Evolutionary conservation across 2,888 invertebrate species (phyloP), one percentile per base, ranked within the genome.

Genomic region (Homarus gammarus): DNA sequence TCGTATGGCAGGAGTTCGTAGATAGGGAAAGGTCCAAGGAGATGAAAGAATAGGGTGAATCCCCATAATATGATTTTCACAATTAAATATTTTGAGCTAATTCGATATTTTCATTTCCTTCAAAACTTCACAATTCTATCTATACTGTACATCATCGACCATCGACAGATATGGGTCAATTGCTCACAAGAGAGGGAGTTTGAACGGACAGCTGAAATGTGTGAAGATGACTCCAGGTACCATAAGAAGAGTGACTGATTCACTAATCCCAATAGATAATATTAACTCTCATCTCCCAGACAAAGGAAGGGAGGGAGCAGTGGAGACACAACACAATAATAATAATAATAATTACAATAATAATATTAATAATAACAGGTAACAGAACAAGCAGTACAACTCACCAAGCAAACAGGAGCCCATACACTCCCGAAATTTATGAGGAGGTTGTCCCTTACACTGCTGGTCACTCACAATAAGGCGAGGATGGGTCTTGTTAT

Each of bases 401-500:
- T 56, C 22, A 88, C 87, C 82, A 75, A 49, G 61, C 1, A 15
- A 22, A 40, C 87, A 88, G 18, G 18, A 1, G 5, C 83, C 83
- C n/a, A 82, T 40, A 56, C 87, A 88, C 2, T 56, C 68, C 38
- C 44, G 72, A 6, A 83, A 64, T 27, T 18, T 38, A 18, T 8
- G 33, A 31, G 87, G 87, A 0, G 27, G 61, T 33, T 49, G 49
- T 2, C 31, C 75, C 56, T 2, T 49, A 56, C 87, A 88, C 77
- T 82, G 64, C 6, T 15, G 8, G n/a, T 77, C 82, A 8, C 44
- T 68, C 27, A 88, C 77, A 36, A 88, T 77, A 18, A 88, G 64
- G n/a, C 49, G 56, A 44, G 86, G 38, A 2, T 51, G 49, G 36
- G 40, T 61, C 22, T 12, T 3, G 8, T 70, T 10, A 27, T 77